Percentiles rank a stretch among this genome's conserved stretches.
Evolutionary conservation across 2,797 vertebrate genomes (phyloP).

Genomic region (Lagocephalus sceleratus): DNA sequence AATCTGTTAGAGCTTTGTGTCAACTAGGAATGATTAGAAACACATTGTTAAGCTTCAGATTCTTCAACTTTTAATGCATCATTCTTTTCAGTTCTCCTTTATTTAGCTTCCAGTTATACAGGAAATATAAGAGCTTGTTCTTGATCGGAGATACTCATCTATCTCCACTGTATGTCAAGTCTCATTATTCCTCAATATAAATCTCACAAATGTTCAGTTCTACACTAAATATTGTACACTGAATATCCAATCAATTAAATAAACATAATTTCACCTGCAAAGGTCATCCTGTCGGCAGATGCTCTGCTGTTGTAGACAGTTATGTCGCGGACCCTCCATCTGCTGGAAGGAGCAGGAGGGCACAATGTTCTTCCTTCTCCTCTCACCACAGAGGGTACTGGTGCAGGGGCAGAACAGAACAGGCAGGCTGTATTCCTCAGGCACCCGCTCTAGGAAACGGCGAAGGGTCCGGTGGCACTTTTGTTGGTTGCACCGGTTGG

Average conservation of each 20-base stretch:
- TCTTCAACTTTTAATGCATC: too few relatives aligned
- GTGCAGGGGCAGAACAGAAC: conserved; percentile 90
- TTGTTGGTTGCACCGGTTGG: conserved; percentile 80
- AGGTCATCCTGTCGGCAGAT: conserved; percentile 83
- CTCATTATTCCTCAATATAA: too few relatives aligned
- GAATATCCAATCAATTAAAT: not conserved
- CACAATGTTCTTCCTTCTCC: conserved; percentile 90
- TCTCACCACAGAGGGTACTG: conserved; percentile 85
- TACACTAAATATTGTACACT: not conserved
- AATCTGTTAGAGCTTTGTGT: not conserved
- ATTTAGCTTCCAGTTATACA: too few relatives aligned
- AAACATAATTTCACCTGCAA: conserved; percentile 81
- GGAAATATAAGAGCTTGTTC: too few relatives aligned
- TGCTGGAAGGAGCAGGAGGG: conserved; percentile 89
- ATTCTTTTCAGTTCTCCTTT: too few relatives aligned
- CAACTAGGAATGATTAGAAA: too few relatives aligned
- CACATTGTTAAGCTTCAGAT: too few relatives aligned
- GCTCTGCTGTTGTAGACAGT: conserved; percentile 85
- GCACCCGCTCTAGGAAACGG: conserved; percentile 87
- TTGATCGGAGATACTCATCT: too few relatives aligned
- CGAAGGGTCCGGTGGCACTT: conserved; percentile 84
- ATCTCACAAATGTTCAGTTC: too few relatives aligned
- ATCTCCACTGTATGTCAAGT: too few relatives aligned
- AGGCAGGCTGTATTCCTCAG: conserved; percentile 84
- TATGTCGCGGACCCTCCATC: conserved; percentile 71